Evolutionary conservation across 2,888 invertebrate species (phyloP).

Genomic region (Acanthosepion esculentum): DNA sequence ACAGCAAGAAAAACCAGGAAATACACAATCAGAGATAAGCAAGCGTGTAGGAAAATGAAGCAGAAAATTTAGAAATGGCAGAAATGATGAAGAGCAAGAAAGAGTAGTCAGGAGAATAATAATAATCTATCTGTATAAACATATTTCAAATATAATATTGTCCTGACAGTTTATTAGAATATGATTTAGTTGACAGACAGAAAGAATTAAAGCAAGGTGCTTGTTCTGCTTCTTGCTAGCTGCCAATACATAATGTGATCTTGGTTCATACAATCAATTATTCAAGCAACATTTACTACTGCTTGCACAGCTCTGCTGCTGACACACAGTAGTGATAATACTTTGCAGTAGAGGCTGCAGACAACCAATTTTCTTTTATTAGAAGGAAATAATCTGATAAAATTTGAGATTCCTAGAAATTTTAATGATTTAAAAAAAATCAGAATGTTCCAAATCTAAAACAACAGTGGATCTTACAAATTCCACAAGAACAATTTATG

Average conservation of each 20-base stretch:
- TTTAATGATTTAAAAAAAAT: too few species aligned
- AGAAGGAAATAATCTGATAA: not conserved
- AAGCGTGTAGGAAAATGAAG: not conserved
- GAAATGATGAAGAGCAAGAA: not conserved
- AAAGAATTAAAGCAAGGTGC: not conserved
- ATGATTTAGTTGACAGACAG: not conserved
- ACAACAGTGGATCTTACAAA: too few species aligned
- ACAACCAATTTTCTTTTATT: not conserved
- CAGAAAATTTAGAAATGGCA: not conserved
- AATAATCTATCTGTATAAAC: not conserved
- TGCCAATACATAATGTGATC: not conserved
- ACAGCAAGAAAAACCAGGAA: not conserved
- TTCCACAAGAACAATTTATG: too few species aligned
- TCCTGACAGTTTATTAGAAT: not conserved
- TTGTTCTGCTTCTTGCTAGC: not conserved
- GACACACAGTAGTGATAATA: not conserved
- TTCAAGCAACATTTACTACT: slow-evolving; percentile 1
- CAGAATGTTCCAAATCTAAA: too few species aligned
- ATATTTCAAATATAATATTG: not conserved
- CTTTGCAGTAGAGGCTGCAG: not conserved
- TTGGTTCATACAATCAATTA: not conserved
- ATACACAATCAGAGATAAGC: slow-evolving; percentile 17
- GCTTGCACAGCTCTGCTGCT: not conserved
- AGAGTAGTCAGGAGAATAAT: not conserved
- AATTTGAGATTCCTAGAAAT: too few species aligned